Evolutionary conservation across 2,113 vertebrate genomes (phyloP), one percentile per base, ranked within the genome.

Genomic region (Chiloscyllium plagiosum): DNA sequence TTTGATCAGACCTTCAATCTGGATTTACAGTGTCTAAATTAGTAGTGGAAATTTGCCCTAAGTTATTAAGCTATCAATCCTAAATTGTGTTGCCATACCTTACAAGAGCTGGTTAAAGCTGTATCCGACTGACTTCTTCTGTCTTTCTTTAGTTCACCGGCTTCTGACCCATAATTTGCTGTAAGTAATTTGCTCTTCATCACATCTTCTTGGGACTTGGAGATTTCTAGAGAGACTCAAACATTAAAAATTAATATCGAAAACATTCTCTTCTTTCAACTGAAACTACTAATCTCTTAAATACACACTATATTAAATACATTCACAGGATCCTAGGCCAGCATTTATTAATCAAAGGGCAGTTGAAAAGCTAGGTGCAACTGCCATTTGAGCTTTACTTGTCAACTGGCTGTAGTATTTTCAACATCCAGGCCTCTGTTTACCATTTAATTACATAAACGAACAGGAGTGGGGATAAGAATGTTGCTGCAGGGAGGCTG

Each of bases 181-280:
- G 97, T 97, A 24, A 98, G 98, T 68, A 97, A 97, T 17, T 47
- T n/a, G 94, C 98, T 98, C 61, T 96, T 97, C 37, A 96, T 96
- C 97, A 99, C 96, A 33, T 99, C 99, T 61, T 98, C 98, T 96
- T 99, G 98, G 96, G 99, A 99, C 76, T 97, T 98, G 4, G 98
- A 99, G 94, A 99, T 97, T 96, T 98, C 99, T 99, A 96, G 96
- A 96, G 1, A 95, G 56, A 56, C 10, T 12, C 80, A 90, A 90
- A 90, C 26, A 26, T 96, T 0, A 95, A 97, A 97, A 7, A 96
- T 24, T 50, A 72, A 26, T 24, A 33, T 7, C 4, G n/a, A 93
- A 29, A 52, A 33, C 56, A 93, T 68, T 61, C 56, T 61, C 56
- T 61, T 61, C 7, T 61, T 61, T 61, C 56, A 61, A 12, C 56